Percentiles rank a stretch among this genome's conserved stretches.
These are phyloP conservation scores for Protonemura montana DNA, from an alignment of 2,888 invertebrate species.

Conservation along the genomic window DNA sequence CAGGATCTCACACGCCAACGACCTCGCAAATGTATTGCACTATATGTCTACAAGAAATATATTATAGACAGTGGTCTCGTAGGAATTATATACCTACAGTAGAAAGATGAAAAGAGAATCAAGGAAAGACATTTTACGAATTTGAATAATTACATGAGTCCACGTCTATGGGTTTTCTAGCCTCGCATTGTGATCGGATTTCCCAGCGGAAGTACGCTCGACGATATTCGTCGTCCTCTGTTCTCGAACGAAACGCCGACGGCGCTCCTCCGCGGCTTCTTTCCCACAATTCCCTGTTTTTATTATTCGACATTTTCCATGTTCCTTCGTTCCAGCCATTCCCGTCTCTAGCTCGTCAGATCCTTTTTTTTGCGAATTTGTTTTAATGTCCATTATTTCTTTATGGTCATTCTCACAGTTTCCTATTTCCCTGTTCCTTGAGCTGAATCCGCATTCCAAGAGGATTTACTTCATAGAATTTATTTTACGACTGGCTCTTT, in stretches of 20 bases:
- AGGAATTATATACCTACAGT: slow-evolving; percentile 23
- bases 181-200: slow-evolving; percentile 34
- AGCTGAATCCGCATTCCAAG: not conserved
- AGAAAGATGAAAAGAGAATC: slow-evolving; percentile 30
- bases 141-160: slow-evolving; percentile 48
- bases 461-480: not conserved
- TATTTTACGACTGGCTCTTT: not conserved
- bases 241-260: slow-evolving; percentile 8
- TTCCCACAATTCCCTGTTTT: slow-evolving; percentile 14
- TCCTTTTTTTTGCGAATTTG: slow-evolving; percentile 27
- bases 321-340: not conserved
- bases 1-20: not conserved
- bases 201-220: not conserved
- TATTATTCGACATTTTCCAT: slow-evolving; percentile 24
- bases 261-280: not conserved
- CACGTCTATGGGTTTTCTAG: slow-evolving; percentile 33
- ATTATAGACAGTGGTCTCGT: not conserved
- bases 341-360: not conserved
- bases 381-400: slow-evolving; percentile 28
- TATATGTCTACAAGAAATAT: not conserved
- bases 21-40: not conserved
- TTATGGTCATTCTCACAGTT: slow-evolving; percentile 18
- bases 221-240: slow-evolving; percentile 8
- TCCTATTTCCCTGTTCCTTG: not conserved
- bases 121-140: slow-evolving; percentile 38